phyloP scores from a whole-genome alignment of 2,113 vertebrate species.

The Malaclemys terrapin region DNA sequence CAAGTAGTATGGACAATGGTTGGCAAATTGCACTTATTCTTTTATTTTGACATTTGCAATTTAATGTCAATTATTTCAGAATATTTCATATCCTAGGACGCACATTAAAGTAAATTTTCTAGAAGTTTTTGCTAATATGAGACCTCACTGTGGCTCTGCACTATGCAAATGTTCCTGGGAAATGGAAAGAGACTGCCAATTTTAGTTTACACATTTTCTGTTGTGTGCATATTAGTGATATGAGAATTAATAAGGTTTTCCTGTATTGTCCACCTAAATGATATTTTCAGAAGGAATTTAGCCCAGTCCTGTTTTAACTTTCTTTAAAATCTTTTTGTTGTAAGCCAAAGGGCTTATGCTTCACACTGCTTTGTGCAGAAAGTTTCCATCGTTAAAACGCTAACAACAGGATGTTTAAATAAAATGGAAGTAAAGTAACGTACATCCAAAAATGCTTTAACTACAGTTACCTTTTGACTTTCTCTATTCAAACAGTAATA shows the following conservation, averaged over 20 bases:
- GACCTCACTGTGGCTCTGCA: not conserved
- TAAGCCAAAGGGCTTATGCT: rapidly evolving
- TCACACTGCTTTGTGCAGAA: not conserved
- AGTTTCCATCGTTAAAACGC: not conserved
- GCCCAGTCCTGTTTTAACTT: not conserved
- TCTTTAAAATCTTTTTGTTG: not conserved
- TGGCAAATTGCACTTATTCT: not conserved
- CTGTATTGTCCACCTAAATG: not conserved
- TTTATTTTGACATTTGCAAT: not conserved
- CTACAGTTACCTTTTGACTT: not conserved
- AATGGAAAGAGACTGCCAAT: not conserved
- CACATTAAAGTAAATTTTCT: not conserved
- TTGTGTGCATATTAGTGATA: not conserved
- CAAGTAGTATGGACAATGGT: not conserved
- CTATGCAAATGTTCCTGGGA: not conserved
- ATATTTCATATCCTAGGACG: not conserved
- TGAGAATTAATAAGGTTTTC: not conserved
- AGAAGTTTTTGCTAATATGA: not conserved
- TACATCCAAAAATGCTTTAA: not conserved
- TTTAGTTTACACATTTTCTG: not conserved
- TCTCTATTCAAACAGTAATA: not conserved
- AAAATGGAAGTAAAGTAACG: not conserved
- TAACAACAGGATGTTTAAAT: not conserved
- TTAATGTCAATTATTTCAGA: not conserved
- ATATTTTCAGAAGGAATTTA: not conserved